These are phyloP conservation scores for Heliangelus exortis DNA, from an alignment of 2,797 vertebrate species.

Conservation along the genomic window DNA sequence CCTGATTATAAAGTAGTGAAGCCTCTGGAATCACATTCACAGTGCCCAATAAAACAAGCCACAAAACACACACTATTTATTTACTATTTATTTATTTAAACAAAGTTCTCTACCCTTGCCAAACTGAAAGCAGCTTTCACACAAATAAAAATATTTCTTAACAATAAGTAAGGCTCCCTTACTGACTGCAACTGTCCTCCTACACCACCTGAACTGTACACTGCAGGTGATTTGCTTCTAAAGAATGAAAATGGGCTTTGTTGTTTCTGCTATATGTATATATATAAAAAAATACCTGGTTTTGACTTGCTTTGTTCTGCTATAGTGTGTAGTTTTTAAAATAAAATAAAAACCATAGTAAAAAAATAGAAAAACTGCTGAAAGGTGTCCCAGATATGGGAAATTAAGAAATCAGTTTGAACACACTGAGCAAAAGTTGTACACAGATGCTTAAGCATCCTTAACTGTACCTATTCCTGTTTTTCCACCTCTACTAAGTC, in stretches of 20 bases:
- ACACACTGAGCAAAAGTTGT: background rate
- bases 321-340: background rate
- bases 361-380: background rate
- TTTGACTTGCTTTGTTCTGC: background rate
- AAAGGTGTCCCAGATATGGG: background rate
- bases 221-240: background rate
- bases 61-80: background rate
- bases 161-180: background rate
- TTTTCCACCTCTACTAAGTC: background rate
- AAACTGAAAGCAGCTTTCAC: constrained; percentile 16
- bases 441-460: background rate
- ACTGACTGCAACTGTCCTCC: constrained; percentile 47
- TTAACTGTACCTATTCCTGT: background rate
- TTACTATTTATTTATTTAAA: background rate
- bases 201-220: background rate
- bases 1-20: background rate
- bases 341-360: background rate
- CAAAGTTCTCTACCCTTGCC: background rate
- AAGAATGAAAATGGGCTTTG: background rate
- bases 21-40: background rate
- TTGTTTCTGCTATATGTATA: background rate
- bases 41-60: background rate
- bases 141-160: background rate
- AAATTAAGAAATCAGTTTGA: background rate
- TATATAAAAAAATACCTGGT: background rate